Percentiles rank a stretch among this genome's conserved stretches.
Conservation (phyloP, 1,140 invertebrate species). For the Idris sp. region DNA sequence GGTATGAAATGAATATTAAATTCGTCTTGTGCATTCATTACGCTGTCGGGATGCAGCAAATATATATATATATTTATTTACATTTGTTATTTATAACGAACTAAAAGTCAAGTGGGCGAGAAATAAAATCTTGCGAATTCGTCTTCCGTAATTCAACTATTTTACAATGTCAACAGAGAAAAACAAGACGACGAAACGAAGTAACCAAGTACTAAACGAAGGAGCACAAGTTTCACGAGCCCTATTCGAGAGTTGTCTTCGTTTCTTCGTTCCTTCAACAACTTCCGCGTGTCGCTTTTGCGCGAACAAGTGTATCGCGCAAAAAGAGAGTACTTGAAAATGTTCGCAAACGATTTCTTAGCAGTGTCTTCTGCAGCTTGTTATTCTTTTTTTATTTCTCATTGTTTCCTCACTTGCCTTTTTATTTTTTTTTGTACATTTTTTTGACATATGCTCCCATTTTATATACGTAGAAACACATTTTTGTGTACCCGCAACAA, state of each 20-base stretch:
- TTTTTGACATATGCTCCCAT: too few species aligned
- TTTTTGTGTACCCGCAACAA: too few species aligned
- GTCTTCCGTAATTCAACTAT: constrained; percentile 53
- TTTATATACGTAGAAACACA: too few species aligned
- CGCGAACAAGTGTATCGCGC: constrained; percentile 46
- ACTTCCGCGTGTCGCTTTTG: constrained; percentile 54
- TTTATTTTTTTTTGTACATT: too few species aligned
- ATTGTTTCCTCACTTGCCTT: too few species aligned
- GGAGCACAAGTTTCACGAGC: constrained; percentile 48
- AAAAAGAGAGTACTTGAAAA: constrained; percentile 45
- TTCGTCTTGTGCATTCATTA: too few species aligned
- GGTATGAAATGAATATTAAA: too few species aligned
- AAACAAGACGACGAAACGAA: constrained; percentile 57
- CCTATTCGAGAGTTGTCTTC: constrained; percentile 22
- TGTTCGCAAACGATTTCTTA: constrained; percentile 46
- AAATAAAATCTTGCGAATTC: constrained; percentile 50
- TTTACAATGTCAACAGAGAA: constrained; percentile 56
- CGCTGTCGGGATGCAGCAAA: too few species aligned
- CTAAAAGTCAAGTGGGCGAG: constrained; percentile 32
- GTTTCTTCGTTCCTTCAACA: constrained; percentile 44
- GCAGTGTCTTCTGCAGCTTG: constrained; percentile 38
- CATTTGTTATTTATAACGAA: constrained; percentile 21
- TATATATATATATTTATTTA: constrained; percentile 5
- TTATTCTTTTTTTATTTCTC: too few species aligned
- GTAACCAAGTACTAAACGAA: constrained; percentile 52